These are phyloP conservation scores for Albula glossodonta DNA, from an alignment of 2,113 vertebrate genomes.

Conservation along the genomic window DNA sequence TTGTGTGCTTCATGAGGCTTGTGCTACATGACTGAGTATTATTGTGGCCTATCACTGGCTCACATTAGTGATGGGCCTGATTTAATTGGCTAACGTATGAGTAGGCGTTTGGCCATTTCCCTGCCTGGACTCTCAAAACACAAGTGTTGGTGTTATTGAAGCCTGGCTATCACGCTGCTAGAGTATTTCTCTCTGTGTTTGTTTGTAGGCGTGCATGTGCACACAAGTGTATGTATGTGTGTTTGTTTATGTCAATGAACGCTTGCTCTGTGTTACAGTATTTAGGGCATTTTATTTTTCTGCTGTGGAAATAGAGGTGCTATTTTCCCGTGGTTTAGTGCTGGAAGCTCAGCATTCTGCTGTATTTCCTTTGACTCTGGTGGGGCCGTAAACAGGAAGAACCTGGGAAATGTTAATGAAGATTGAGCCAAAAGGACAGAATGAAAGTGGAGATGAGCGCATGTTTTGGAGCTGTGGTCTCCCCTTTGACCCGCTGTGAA, in stretches of 20 bases:
- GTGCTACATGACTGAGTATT: too few species aligned
- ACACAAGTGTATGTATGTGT: background rate
- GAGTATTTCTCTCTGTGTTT: too few species aligned
- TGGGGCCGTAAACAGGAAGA: conserved; percentile 18
- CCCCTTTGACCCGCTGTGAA: background rate
- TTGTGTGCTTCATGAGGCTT: too few species aligned
- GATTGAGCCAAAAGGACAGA: conserved; percentile 9
- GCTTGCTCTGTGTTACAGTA: background rate
- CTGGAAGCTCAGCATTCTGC: background rate
- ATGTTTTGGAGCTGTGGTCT: background rate
- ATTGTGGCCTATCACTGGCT: too few species aligned
- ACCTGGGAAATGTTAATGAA: background rate
- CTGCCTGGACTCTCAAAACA: too few species aligned
- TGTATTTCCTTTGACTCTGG: conserved; percentile 5
- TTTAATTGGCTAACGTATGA: too few species aligned
- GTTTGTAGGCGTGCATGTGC: too few species aligned
- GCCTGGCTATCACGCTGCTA: too few species aligned
- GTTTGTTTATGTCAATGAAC: background rate
- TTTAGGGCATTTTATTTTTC: background rate
- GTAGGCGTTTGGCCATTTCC: too few species aligned
- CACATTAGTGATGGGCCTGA: too few species aligned
- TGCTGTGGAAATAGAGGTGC: background rate
- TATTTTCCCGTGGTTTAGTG: background rate
- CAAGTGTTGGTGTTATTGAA: too few species aligned
- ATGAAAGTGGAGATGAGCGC: background rate